Conservation (phyloP, 2,113 vertebrate species). For the Thermophis baileyi region DNA sequence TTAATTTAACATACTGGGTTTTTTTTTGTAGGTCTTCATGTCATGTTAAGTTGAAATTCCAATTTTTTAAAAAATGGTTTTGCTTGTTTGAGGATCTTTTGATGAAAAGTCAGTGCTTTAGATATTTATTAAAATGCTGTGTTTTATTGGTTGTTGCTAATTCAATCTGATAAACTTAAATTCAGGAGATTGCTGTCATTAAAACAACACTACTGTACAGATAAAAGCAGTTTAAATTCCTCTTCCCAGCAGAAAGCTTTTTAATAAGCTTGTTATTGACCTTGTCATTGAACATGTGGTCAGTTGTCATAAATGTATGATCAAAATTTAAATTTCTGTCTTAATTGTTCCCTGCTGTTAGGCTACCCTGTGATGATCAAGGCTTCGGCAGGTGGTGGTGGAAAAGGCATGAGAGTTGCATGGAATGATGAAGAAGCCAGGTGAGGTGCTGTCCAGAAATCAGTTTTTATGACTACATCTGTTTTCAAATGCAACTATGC, state of each 20-base stretch:
- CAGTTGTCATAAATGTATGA: slow-evolving; percentile 90
- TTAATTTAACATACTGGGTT: not conserved
- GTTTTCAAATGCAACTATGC: slow-evolving; percentile 29
- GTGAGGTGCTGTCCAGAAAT: slow-evolving; percentile 79
- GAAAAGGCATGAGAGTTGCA: slow-evolving; percentile 98
- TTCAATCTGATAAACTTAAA: not conserved
- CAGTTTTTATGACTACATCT: slow-evolving; percentile 71
- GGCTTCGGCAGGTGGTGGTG: slow-evolving; percentile 97
- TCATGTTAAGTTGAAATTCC: not conserved
- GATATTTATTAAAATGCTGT: not conserved
- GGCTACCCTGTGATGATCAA: slow-evolving; percentile 99
- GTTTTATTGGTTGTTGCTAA: not conserved
- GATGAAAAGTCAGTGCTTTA: not conserved
- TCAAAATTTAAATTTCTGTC: slow-evolving; percentile 90
- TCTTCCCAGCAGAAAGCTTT: slow-evolving; percentile 54
- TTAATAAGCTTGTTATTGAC: slow-evolving; percentile 73
- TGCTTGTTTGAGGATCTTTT: not conserved
- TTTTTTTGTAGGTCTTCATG: not conserved
- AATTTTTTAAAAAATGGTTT: not conserved
- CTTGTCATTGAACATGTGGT: slow-evolving; percentile 84
- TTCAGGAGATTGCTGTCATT: not conserved
- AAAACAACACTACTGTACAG: not conserved
- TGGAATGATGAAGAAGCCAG: slow-evolving; percentile 96
- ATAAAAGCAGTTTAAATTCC: slow-evolving; percentile 35
- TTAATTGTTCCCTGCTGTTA: slow-evolving; percentile 92